Conservation (phyloP, 2,797 vertebrate genomes). For the Catamblyrhynchus diadema region DNA sequence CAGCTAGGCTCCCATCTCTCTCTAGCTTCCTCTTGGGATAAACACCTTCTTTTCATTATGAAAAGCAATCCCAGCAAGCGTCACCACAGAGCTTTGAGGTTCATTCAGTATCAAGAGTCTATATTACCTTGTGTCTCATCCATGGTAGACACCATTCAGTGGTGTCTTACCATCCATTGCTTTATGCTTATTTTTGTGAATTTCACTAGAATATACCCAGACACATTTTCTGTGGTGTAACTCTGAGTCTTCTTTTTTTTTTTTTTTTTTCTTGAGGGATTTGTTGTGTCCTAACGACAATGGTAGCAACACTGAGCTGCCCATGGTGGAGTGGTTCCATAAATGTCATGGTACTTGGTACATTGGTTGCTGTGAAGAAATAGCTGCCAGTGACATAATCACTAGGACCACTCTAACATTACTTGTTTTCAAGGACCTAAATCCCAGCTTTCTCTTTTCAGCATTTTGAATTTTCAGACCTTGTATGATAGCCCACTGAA, state of each 20-base stretch:
- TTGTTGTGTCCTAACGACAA: background rate
- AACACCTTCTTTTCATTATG: background rate
- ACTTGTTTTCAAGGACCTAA: background rate
- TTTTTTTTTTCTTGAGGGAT: background rate
- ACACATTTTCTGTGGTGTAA: background rate
- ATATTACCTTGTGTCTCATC: background rate
- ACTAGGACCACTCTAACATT: background rate
- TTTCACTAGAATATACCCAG: background rate
- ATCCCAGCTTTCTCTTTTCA: background rate
- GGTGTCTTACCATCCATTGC: background rate
- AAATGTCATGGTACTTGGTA: background rate
- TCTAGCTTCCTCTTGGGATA: background rate
- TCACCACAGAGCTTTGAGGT: background rate
- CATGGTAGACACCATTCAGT: background rate
- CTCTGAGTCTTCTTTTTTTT: background rate
- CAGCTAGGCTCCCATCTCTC: background rate
- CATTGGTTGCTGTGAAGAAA: background rate
- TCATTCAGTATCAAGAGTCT: background rate
- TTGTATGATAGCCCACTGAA: background rate
- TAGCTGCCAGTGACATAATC: background rate
- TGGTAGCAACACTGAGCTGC: background rate
- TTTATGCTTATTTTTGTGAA: background rate
- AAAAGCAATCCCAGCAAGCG: background rate
- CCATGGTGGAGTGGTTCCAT: accelerated
- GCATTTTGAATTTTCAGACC: background rate